These are phyloP conservation scores for fruit fly (Drosophila melanogaster) DNA, from an alignment of 1,140 invertebrate species.

Conservation along the genomic window DNA sequence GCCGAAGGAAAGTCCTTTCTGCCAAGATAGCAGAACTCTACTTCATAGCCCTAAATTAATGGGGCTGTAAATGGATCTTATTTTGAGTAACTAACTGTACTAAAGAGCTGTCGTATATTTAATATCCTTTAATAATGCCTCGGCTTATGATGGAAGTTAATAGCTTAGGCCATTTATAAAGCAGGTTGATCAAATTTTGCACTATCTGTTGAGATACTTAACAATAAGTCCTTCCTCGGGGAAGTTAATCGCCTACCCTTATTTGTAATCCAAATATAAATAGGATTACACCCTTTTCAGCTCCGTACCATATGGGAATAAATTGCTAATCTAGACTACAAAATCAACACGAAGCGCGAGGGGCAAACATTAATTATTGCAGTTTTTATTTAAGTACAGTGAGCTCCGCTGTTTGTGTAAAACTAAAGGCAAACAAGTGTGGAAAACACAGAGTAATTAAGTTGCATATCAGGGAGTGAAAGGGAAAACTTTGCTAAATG, in stretches of 20 bases:
- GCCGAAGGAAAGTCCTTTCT: background rate
- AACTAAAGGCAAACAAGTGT: constrained; percentile 43
- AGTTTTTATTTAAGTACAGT: constrained; percentile 25
- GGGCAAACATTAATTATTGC: constrained; percentile 45
- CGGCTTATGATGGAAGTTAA: too few relatives aligned
- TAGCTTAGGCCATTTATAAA: too few relatives aligned
- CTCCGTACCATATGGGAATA: constrained; percentile 3
- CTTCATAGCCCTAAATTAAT: constrained; percentile 25
- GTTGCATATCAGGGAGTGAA: constrained; percentile 35
- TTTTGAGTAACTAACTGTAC: constrained; percentile 1
- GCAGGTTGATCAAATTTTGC: too few relatives aligned
- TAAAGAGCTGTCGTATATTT: too few relatives aligned
- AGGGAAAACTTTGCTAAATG: constrained; percentile 44
- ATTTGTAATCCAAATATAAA: background rate
- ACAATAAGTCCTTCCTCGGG: too few relatives aligned
- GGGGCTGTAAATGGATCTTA: background rate
- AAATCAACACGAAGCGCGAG: constrained; percentile 29
- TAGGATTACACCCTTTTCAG: constrained; percentile 5
- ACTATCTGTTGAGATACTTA: too few relatives aligned
- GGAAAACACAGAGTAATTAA: constrained; percentile 48
- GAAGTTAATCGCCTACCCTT: background rate
- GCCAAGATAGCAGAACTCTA: background rate
- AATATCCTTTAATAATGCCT: too few relatives aligned
- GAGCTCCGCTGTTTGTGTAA: constrained; percentile 6
- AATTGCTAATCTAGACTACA: constrained; percentile 21